Evolutionary conservation across 2,888 invertebrate genomes (phyloP), one percentile per base, ranked within the genome.

Genomic region (Cephus pygmeus): DNA sequence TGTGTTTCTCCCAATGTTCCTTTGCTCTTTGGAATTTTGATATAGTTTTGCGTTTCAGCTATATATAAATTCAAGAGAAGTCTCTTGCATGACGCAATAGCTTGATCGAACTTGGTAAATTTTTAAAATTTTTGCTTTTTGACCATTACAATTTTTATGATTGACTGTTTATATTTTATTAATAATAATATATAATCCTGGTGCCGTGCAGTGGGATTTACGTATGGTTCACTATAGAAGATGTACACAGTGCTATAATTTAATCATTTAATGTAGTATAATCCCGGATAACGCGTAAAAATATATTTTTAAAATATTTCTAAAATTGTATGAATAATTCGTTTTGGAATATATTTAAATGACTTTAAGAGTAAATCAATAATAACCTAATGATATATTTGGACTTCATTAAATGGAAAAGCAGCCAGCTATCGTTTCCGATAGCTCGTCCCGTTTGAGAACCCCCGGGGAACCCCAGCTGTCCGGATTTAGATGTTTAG

Each of bases 401-500:
- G 3, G 56, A 56, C 23, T 56, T 56, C 9, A 23, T 56, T 56
- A 9, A 23, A 56, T 56, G 23, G 6, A 2, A 56, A 56, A 56
- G 6, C 23, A 56, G 56, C 15, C 2, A 56, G 23, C 56, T 15
- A 9, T 15, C 23, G 23, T 9, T 23, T 56, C 1, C 23, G 56
- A 40, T 56, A 56, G 56, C 56, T 9, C 9, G 23, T 56, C 31
- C 76, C 34, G 80, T 83, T 87, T 90, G 90, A 88, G 89, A 89
- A 84, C 83, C 88, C 74, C 84, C 77, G 83, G 84, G 80, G 80
- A 81, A 83, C 83, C 84, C 88, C 91, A 91, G 91, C 91, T 91
- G 91, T 90, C 89, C 87, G 91, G 91, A 91, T 91, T 91, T 90
- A 91, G 91, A 91, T 91, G 91, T 91, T 90, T 90, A 90, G 91